These are phyloP conservation scores for Copsychus sechellarum DNA, from an alignment of 2,113 vertebrate genomes.

Conservation along the genomic window DNA sequence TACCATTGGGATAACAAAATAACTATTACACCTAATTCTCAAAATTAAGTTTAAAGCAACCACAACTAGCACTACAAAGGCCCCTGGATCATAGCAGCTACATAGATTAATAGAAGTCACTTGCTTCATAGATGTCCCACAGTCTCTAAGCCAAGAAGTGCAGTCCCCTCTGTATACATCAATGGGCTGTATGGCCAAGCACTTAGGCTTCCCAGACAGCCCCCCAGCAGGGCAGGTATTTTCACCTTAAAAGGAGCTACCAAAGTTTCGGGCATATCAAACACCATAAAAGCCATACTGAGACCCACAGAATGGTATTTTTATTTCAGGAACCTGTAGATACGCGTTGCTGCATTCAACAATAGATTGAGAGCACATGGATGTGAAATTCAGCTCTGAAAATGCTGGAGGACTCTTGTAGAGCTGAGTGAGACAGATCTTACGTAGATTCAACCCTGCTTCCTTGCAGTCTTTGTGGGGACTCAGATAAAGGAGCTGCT, in stretches of 20 bases:
- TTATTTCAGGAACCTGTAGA: not conserved
- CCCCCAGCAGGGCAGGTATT: not conserved
- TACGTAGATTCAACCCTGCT: not conserved
- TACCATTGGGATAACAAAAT: not conserved
- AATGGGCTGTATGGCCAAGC: not conserved
- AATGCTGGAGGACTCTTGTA: not conserved
- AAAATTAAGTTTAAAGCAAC: not conserved
- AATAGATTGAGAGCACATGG: not conserved
- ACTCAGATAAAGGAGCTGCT: not conserved
- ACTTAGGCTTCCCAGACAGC: not conserved
- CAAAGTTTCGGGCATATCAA: not conserved
- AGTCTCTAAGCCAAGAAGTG: not conserved
- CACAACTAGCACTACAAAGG: not conserved
- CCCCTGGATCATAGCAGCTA: not conserved
- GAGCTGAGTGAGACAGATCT: not conserved
- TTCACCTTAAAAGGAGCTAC: not conserved
- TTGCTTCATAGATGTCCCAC: not conserved
- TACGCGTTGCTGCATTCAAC: not conserved
- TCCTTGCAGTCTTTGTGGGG: not conserved
- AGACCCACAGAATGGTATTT: not conserved
- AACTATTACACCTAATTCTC: not conserved
- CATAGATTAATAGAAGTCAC: not conserved
- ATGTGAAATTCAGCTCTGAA: not conserved
- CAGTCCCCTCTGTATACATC: not conserved
- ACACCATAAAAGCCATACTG: not conserved